Evolutionary conservation across 1,140 invertebrate species (phyloP), one percentile per base, ranked within the genome.

Genomic region (Rhyzopertha dominica): DNA sequence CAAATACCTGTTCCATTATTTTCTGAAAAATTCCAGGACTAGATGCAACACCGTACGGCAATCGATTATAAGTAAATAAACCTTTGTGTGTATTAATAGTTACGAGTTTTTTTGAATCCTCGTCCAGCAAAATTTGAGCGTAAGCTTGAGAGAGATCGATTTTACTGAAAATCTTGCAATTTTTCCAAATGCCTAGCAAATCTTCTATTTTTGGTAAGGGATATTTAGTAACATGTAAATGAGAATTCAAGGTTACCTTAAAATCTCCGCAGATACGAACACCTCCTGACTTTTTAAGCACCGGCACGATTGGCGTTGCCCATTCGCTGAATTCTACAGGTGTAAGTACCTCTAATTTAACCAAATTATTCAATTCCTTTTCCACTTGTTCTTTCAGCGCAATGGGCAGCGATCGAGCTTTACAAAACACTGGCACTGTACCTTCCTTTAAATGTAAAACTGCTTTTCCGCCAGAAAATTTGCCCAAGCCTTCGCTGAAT

Each of bases 21-120:
- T 30, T 30, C 10, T 67, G 66, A 31, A 61, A 64, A 23, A 58
- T 53, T 4, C 35, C 40, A 0, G 55, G 51, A 3, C 52, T 52
- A 10, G 57, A 54, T 3, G 52, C 52, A 0, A 70, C 32, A 1
- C 66, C 68, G 49, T 65, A 67, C 18, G 61, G 58, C 13, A 69
- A 31, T 24, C 57, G 43, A 9, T 44, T 66, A 42, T 56, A 63
- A 20, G 43, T 9, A 32, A 52, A 65, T 2, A 61, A 26, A 4
- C 64, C 66, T 25, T 52, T 42, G 19, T 50, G 38, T 4, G 39
- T 44, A 20, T 54, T 54, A n/a, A 31, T n/a, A 5, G 30, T 31
- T 14, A 31, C 30, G 5, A 5, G 5, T n/a, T 31, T n/a, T 31
- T n/a, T 4, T n/a, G 30, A 31, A 14, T 31, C 30, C 13, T 4